Evolutionary conservation across 2,888 invertebrate genomes (phyloP).

Genomic region (Dicycla oo): DNA sequence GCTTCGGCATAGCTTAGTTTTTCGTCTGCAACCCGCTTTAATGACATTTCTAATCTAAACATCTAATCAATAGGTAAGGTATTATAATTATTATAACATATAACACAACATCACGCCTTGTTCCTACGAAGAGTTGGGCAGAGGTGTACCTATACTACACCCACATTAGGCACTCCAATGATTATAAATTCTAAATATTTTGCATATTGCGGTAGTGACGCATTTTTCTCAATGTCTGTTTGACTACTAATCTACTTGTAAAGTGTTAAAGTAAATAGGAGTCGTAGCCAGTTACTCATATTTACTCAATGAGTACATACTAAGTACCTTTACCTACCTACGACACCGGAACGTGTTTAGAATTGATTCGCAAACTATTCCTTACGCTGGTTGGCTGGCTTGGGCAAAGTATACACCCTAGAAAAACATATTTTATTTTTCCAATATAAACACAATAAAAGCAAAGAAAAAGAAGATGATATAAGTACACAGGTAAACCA

Average conservation of each 20-base stretch:
- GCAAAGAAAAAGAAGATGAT: not conserved
- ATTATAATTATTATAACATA: not conserved
- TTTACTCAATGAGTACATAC: conserved; percentile 11
- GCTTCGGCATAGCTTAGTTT: no score
- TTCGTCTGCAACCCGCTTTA: no score
- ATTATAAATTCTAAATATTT: not conserved
- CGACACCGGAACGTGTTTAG: not conserved
- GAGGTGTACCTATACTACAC: no score
- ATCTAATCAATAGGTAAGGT: not conserved
- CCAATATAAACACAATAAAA: not conserved
- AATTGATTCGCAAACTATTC: not conserved
- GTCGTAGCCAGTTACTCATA: not conserved
- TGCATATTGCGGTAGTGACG: conserved; percentile 10
- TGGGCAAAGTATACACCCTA: not conserved
- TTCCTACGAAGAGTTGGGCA: no score
- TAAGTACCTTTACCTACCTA: not conserved
- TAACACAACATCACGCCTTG: no score
- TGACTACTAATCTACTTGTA: conserved; percentile 27
- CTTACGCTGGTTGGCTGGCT: not conserved
- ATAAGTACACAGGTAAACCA: not conserved
- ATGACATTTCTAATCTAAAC: not conserved
- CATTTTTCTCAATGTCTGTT: conserved; percentile 23
- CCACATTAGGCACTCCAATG: no score
- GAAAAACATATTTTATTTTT: not conserved
- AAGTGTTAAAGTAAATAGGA: conserved; percentile 16